phyloP scores from a whole-genome alignment of 1,140 invertebrate genomes.

The Caenorhabditis latens region DNA sequence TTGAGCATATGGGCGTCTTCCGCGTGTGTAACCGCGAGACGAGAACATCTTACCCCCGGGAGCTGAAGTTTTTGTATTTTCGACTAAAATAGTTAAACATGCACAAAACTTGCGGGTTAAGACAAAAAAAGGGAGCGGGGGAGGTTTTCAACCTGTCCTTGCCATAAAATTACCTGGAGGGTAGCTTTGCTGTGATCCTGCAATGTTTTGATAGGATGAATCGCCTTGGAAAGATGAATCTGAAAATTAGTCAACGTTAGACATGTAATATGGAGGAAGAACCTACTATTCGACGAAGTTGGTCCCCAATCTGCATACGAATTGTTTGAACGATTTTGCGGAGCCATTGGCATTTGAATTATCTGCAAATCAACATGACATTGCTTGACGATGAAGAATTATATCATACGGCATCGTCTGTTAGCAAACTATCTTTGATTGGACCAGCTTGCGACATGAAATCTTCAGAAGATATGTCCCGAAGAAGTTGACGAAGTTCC shows the following conservation, averaged over 20 bases:
- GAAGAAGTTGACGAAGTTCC: conserved; percentile 53
- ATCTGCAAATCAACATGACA: neutral
- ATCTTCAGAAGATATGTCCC: conserved; percentile 56
- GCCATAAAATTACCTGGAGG: neutral
- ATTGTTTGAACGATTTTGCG: neutral
- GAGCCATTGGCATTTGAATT: neutral
- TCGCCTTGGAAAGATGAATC: neutral
- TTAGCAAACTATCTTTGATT: conserved; percentile 28
- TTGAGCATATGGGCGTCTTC: conserved; percentile 17
- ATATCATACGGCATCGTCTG: neutral
- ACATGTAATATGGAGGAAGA: neutral
- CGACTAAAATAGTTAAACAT: neutral
- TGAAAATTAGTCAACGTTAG: neutral
- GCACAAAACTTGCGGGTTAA: neutral
- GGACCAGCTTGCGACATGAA: conserved; percentile 37
- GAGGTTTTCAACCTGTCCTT: neutral
- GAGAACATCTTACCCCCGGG: neutral
- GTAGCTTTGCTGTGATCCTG: neutral
- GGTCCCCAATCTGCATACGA: conserved; percentile 11
- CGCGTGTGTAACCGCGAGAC: conserved; percentile 27
- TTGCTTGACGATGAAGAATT: neutral
- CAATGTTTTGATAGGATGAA: neutral
- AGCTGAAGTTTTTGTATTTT: conserved; percentile 21
- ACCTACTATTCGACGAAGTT: neutral
- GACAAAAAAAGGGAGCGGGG: neutral